These are phyloP conservation scores for Pyxicephalus adspersus DNA, from an alignment of 2,113 vertebrate species.

Conservation along the genomic window DNA sequence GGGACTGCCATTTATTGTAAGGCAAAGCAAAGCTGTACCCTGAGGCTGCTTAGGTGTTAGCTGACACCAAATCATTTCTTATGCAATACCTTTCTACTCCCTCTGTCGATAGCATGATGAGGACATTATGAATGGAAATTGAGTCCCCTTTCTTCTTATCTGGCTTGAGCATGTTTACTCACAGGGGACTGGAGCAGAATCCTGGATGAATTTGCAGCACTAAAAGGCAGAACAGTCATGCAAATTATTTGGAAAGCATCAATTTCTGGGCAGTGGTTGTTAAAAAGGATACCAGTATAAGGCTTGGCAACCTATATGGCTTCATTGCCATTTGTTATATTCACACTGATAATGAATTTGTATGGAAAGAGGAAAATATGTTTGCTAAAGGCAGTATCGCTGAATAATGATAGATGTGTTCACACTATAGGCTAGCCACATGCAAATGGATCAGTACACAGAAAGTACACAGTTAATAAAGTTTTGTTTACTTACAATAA, in stretches of 20 bases:
- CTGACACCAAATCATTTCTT: background rate
- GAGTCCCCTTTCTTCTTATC: conserved; percentile 7
- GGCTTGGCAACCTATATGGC: background rate
- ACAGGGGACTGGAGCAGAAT: conserved; percentile 12
- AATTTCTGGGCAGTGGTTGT: background rate
- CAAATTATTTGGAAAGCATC: conserved; percentile 18
- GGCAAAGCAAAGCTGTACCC: conserved; percentile 1
- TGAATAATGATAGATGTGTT: no score
- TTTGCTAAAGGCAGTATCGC: no score
- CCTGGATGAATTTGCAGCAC: conserved; percentile 17
- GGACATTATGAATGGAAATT: conserved; percentile 36
- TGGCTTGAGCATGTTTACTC: conserved; percentile 29
- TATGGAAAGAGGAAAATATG: no score
- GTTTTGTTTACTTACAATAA: no score
- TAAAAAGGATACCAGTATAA: conserved; percentile 1
- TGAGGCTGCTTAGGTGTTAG: conserved; percentile 27
- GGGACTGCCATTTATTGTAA: conserved; percentile 20
- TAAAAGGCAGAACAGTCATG: background rate
- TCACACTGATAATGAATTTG: background rate
- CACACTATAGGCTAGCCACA: no score
- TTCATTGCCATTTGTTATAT: background rate
- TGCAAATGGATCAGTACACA: no score
- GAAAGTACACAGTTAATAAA: no score
- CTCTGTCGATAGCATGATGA: conserved; percentile 18
- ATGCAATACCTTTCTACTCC: conserved; percentile 2